Conservation (phyloP, 2,797 vertebrate species). For the Vultur gryphus region DNA sequence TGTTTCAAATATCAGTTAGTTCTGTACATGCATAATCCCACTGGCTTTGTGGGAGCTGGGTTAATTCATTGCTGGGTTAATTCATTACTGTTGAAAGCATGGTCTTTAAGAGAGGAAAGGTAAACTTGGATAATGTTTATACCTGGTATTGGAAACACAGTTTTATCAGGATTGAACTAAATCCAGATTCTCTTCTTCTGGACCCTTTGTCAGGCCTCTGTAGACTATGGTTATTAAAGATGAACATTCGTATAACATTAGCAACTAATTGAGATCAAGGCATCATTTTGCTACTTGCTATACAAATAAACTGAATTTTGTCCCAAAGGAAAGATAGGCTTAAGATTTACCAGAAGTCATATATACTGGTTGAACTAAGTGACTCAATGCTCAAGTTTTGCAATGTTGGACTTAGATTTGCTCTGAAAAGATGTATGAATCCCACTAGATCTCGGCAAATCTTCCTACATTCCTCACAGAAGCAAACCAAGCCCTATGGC, state of each 20-base stretch:
- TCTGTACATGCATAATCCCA: background rate
- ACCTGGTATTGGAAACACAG: background rate
- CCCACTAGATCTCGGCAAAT: background rate
- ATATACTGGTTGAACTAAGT: background rate
- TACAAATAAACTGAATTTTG: background rate
- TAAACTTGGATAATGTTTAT: background rate
- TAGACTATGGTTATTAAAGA: background rate
- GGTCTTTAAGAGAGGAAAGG: background rate
- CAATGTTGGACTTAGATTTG: background rate
- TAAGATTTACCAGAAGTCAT: background rate
- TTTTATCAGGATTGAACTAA: background rate
- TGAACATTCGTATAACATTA: background rate
- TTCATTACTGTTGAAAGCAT: background rate
- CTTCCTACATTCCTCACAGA: background rate
- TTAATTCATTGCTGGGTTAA: conserved; percentile 21
- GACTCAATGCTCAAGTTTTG: background rate
- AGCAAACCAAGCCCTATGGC: fast-evolving
- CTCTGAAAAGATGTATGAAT: background rate
- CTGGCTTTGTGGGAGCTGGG: background rate
- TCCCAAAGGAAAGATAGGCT: background rate
- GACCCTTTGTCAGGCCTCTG: background rate
- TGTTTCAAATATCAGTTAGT: background rate
- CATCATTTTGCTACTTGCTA: background rate
- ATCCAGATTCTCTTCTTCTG: background rate
- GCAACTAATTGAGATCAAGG: conserved; percentile 5